Evolutionary conservation across 1,140 invertebrate genomes (phyloP), one percentile per base, ranked within the genome.

Genomic region (Drosophila hydei): DNA sequence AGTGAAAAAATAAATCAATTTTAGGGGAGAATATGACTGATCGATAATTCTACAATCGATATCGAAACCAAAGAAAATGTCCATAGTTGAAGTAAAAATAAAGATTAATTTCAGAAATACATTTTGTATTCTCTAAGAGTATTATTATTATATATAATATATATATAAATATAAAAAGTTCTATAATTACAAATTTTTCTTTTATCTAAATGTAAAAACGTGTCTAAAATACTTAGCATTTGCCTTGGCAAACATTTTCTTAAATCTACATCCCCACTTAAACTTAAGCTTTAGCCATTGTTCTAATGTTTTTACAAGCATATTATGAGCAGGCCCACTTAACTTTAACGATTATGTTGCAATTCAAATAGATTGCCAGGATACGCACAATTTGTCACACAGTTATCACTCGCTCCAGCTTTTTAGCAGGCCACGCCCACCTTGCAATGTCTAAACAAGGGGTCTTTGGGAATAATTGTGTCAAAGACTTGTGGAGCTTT

Each of bases 321-420:
- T 30, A 25, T 60, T 23, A 45, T 25, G 23, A 40, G 50, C 12
- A 52, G 16, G 33, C 36, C 50, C 61, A 71, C 61, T 71, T 71
- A 65, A 30, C 33, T 58, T 71, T 71, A 65, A 71, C 61, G 68
- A 71, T 71, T 51, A 71, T 71, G 61, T 65, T 71, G 55, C 61
- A 11, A 45, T 65, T 65, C 61, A 65, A 65, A 51, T 58, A 71
- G 63, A 69, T 50, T 47, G 58, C 19, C 58, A 54, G 59, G 48
- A 64, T 64, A 38, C 54, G 68, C 60, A 65, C 52, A 58, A 71
- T 71, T 71, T 65, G 52, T 45, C 45, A 21, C 67, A 69, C 67
- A 54, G 58, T 36, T 52, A 51, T 50, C 33, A 5, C 12, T 6
- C 1, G 8, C 23, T n/a, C 47, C 4, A 2, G 18, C 1, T 42